Conservation (phyloP, 1,140 invertebrate species). For the Elymnias hypermnestra region DNA sequence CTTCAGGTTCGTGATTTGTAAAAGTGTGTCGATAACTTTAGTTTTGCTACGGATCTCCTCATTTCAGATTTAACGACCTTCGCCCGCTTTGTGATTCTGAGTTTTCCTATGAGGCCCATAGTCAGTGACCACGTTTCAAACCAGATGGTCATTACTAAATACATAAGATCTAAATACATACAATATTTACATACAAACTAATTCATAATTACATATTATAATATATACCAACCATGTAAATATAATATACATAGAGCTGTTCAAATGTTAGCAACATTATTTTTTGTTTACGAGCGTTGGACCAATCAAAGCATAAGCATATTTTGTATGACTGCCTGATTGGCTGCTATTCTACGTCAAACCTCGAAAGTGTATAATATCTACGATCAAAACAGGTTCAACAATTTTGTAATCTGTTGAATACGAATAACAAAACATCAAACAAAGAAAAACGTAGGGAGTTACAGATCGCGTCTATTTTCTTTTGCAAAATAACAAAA, state of each 20-base stretch:
- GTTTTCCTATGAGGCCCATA: too few species aligned
- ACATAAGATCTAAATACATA: too few species aligned
- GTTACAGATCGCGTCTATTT: constrained; percentile 25
- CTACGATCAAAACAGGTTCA: neutral
- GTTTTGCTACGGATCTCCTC: too few species aligned
- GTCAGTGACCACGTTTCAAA: too few species aligned
- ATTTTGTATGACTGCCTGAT: constrained; percentile 13
- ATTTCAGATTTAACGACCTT: too few species aligned
- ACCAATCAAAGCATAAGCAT: constrained; percentile 32
- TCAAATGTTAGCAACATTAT: constrained; percentile 28
- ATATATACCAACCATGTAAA: too few species aligned
- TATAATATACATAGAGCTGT: neutral
- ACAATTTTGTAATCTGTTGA: constrained; percentile 4
- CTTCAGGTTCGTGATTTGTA: too few species aligned
- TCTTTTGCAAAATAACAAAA: constrained; percentile 16
- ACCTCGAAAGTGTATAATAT: constrained; percentile 12
- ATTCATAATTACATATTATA: too few species aligned
- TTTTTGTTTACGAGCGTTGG: constrained; percentile 34
- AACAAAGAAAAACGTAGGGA: constrained; percentile 44
- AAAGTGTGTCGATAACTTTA: too few species aligned
- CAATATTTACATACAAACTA: too few species aligned
- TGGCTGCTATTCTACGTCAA: constrained; percentile 14
- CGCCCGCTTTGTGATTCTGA: too few species aligned
- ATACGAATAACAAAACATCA: constrained; percentile 56
- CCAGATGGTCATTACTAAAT: too few species aligned